Evolutionary conservation across 92 coral and sea anemone species (phyloP), one percentile per base, ranked within the genome.

Genomic region (Porites evermanni): DNA sequence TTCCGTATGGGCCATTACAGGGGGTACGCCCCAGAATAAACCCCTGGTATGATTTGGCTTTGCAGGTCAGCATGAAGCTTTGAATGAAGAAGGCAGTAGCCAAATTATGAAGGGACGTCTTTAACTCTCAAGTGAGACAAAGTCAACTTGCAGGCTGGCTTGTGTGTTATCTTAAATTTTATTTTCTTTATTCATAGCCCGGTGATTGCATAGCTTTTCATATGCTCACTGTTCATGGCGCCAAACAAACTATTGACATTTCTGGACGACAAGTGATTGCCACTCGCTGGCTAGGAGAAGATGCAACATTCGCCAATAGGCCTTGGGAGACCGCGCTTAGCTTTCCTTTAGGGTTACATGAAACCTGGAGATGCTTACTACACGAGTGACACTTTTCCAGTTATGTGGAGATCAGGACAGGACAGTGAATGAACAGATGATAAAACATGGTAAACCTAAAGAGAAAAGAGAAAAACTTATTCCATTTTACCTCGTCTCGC

Each of bases 191-290:
- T 29, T 29, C 50, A 12, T 72, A 96, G 98, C 96, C 95, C 50
- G 98, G 98, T 12, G 98, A 96, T 75, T 96, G 98, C 93, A 90
- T 96, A 63, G 98, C 92, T 21, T 96, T 96, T 69, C 98, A 96
- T 87, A 94, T 96, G 98, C 91, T 87, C 44, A 93, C 93, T 8
- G 89, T 96, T 54, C 98, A 96, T 79, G 98, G 98, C 7, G 94
- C 98, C 17, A 78, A 88, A 58, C 90, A 91, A 53, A 89, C 81
- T 63, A 59, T 86, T 21, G 93, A 94, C 47, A 64, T 77, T 14
- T 69, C 75, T 32, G 92, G 94, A 12, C 89, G 98, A 14, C 93
- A 93, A 86, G 96, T 92, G 8, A 73, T 96, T n/a, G 95, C 91
- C 63, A 94, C 95, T 2, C 95, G 98, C 51, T 96, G 98, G 98